These are phyloP conservation scores for Dicrostonyx torquatus DNA, from an alignment of 2,797 vertebrate genomes.

Conservation along the genomic window DNA sequence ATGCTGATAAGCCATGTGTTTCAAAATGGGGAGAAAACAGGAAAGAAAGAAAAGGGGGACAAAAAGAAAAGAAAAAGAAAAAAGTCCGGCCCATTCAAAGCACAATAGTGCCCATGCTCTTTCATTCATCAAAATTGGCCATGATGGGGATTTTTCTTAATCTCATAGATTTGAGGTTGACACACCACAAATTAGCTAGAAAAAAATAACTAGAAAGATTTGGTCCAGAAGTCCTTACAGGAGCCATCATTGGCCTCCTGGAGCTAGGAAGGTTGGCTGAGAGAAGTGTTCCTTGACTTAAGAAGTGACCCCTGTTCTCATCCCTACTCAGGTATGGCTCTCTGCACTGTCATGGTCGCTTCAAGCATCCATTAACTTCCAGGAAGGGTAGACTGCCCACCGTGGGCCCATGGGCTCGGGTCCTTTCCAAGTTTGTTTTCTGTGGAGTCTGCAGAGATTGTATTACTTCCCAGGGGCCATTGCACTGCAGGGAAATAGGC, in stretches of 20 bases:
- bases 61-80: background rate
- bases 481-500: fast-evolving
- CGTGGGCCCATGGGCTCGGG: fast-evolving
- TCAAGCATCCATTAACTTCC: fast-evolving
- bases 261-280: background rate
- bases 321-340: background rate
- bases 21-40: background rate
- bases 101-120: background rate
- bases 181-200: too few species aligned
- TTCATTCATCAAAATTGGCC: background rate
- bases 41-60: too few species aligned
- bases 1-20: background rate
- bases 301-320: background rate
- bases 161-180: background rate
- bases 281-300: background rate
- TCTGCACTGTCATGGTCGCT: fast-evolving
- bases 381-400: background rate
- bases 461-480: background rate
- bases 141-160: background rate
- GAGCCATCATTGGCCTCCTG: background rate
- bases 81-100: background rate
- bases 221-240: background rate
- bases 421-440: background rate
- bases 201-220: background rate
- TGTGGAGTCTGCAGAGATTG: background rate